Conservation (phyloP, 2,113 vertebrate genomes). For the Alaudala cheleensis region DNA sequence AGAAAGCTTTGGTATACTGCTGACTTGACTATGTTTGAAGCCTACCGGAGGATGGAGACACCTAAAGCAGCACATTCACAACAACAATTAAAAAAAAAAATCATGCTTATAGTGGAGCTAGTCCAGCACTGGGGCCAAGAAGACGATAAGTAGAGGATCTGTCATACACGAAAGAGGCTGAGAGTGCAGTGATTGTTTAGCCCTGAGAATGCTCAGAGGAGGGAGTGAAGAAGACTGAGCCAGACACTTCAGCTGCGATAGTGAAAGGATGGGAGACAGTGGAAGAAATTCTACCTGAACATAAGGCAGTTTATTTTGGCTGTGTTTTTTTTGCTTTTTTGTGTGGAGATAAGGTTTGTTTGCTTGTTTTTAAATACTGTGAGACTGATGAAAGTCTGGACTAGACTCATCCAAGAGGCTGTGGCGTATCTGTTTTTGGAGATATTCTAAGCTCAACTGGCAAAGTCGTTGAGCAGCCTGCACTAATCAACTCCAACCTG, state of each 20-base stretch:
- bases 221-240: background rate
- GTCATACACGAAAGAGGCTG: background rate
- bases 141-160: background rate
- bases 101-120: background rate
- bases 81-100: background rate
- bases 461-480: background rate
- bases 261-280: background rate
- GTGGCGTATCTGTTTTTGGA: background rate
- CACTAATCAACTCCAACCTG: background rate
- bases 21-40: background rate
- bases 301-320: too few relatives aligned
- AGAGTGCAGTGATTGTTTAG: background rate
- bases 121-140: background rate
- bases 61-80: background rate
- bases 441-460: background rate
- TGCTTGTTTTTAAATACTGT: background rate
- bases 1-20: background rate
- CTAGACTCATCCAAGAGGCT: background rate
- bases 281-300: background rate
- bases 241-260: background rate
- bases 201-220: background rate
- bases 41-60: background rate
- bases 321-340: background rate
- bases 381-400: background rate
- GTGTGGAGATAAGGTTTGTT: too few relatives aligned